Conservation (phyloP, 1,140 invertebrate species). For the Drosophila parvula region DNA sequence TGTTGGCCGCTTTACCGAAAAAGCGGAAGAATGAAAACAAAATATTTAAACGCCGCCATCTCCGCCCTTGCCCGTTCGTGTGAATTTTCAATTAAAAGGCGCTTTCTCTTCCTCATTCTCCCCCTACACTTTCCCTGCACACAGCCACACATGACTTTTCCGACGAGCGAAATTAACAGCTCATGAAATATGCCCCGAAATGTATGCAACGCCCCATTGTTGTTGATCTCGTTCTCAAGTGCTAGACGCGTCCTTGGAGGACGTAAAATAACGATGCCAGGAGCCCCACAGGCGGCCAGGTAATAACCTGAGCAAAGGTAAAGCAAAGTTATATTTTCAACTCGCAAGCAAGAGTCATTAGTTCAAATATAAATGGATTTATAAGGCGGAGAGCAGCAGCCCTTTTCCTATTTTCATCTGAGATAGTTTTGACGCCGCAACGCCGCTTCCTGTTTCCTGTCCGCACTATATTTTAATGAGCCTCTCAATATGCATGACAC, state of each 20-base stretch:
- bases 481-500: conserved; percentile 80
- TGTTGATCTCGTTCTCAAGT: conserved; percentile 27
- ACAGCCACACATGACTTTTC: conserved; percentile 46
- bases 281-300: conserved; percentile 54
- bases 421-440: conserved; percentile 11
- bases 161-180: conserved; percentile 64
- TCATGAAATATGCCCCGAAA: conserved; percentile 71
- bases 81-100: conserved; percentile 80
- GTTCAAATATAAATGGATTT: conserved; percentile 42
- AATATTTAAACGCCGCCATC: conserved; percentile 73
- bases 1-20: conserved; percentile 47
- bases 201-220: conserved; percentile 63
- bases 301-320: conserved; percentile 60
- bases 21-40: conserved; percentile 65
- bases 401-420: conserved; percentile 3
- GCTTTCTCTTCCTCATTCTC: conserved; percentile 27
- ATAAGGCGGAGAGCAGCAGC: conserved; percentile 8
- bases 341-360: conserved; percentile 33
- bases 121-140: not conserved
- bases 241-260: conserved; percentile 54
- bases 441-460: conserved; percentile 8
- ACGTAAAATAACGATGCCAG: conserved; percentile 38
- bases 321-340: conserved; percentile 22
- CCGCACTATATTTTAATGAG: conserved; percentile 69
- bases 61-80: conserved; percentile 29